Conservation (phyloP, 23 tunicate species). For the Halocynthia aurantium region DNA sequence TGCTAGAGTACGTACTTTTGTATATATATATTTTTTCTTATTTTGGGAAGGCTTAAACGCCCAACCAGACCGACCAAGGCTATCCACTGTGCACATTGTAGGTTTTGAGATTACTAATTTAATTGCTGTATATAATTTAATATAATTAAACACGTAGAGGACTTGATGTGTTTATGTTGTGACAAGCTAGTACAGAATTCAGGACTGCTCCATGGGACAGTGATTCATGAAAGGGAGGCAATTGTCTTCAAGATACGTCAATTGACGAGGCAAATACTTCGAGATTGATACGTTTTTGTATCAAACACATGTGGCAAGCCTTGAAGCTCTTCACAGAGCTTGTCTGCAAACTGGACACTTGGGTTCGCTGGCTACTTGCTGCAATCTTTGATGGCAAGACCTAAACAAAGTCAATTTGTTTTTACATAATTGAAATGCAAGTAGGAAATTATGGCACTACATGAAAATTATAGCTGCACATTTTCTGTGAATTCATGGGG, state of each 20-base stretch:
- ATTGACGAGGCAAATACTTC: background rate
- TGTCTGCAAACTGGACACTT: slow-evolving; percentile 2
- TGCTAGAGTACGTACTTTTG: too few species aligned
- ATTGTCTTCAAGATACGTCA: background rate
- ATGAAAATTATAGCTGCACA: background rate
- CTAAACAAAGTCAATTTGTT: background rate
- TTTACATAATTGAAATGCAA: too few species aligned
- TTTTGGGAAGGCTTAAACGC: slow-evolving; percentile 9
- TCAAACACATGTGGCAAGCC: background rate
- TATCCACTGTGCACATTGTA: slow-evolving; percentile 32
- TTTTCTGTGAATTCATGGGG: too few species aligned
- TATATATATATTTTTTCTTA: too few species aligned
- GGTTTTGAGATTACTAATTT: background rate
- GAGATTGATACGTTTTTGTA: background rate
- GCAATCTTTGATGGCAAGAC: background rate
- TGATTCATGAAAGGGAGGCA: too few species aligned
- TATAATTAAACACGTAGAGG: too few species aligned
- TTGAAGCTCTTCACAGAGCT: background rate
- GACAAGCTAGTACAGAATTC: too few species aligned
- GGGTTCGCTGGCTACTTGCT: background rate
- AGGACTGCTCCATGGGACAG: too few species aligned
- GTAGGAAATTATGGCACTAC: background rate
- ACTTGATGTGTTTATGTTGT: too few species aligned
- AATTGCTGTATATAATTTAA: too few species aligned
- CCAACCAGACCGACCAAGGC: slow-evolving; percentile 33